Evolutionary conservation across 2,888 invertebrate genomes (phyloP), one percentile per base, ranked within the genome.

Genomic region (Cyaniris semiargus): DNA sequence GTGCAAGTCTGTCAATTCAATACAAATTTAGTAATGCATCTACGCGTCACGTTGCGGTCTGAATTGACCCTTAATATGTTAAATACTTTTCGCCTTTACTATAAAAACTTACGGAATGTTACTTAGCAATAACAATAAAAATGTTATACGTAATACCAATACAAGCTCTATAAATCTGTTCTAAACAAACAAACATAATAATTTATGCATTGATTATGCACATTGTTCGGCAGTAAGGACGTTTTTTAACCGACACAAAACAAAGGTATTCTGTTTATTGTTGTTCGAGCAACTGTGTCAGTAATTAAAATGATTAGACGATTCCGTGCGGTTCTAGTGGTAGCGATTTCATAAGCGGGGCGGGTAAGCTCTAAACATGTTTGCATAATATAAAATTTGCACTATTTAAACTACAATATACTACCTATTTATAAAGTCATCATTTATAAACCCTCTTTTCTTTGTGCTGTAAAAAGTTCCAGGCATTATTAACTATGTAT

Each of bases 291-390:
- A 91, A 91, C 90, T 91, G 88, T 91, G 91, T 85, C 89, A 87
- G 90, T 84, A 90, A 91, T 92, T 91, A 91, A 89, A 90, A 89
- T 91, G 89, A 91, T 91, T 90, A 89, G 87, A 85, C 83, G 82
- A 76, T 80, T 70, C 53, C 82, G 83, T 82, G 81, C 60, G 85
- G 87, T 78, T 23, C 1, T 23, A 79, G 58, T 85, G 79, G 0
- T 1, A 84, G 88, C 87, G 88, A 70, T 23, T 74, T 76, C 77
- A 18, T 21, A 76, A 70, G 27, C 70, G 70, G 77, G 71, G 44
- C 44, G 38, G 10, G 38, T 38, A 10, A 38, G 38, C 10, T 38
- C 78, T 56, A 70, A 48, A 48, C 48, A 48, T 15, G 15, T 15
- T 76, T 23, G 21, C n/a, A 6, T 58, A 21, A 48, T 48, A 48